These are phyloP conservation scores for Leucosticte australis DNA, from an alignment of 2,113 vertebrate genomes.

Conservation along the genomic window DNA sequence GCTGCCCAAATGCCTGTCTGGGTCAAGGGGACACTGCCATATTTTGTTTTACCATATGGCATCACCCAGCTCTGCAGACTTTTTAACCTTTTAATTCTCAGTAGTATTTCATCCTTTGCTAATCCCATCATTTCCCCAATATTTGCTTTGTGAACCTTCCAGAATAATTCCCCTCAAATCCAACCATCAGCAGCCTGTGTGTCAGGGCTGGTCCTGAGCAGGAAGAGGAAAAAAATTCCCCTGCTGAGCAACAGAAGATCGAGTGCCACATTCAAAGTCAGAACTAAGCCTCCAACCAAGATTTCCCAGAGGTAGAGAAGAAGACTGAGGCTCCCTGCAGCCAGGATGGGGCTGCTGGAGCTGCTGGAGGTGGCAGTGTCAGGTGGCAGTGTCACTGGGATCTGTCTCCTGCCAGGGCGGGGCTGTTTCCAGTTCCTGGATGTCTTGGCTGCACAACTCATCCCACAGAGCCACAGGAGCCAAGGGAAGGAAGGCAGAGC, in stretches of 20 bases:
- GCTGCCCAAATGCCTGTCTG: conserved; percentile 26
- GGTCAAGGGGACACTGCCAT: not conserved
- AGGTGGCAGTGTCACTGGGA: not conserved
- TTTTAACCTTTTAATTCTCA: conserved; percentile 20
- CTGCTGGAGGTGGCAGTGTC: not conserved
- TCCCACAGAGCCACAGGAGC: not conserved
- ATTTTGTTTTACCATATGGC: not conserved
- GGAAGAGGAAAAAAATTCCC: not conserved
- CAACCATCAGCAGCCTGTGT: not conserved
- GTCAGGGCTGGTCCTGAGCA: not conserved
- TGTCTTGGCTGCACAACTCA: not conserved
- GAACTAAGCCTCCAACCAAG: not conserved
- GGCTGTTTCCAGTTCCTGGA: not conserved
- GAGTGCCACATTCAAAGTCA: not conserved
- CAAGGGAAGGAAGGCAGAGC: not conserved
- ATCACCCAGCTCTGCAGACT: not conserved
- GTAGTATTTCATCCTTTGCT: not conserved
- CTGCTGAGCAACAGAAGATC: not conserved
- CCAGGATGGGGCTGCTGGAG: not conserved
- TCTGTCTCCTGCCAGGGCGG: not conserved
- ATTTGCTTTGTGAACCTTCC: not conserved
- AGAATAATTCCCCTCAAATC: not conserved
- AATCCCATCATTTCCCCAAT: not conserved
- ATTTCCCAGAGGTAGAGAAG: not conserved
- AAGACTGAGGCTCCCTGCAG: not conserved